Evolutionary conservation across 2,888 invertebrate species (phyloP), one percentile per base, ranked within the genome.

Genomic region (Morpho helenor): DNA sequence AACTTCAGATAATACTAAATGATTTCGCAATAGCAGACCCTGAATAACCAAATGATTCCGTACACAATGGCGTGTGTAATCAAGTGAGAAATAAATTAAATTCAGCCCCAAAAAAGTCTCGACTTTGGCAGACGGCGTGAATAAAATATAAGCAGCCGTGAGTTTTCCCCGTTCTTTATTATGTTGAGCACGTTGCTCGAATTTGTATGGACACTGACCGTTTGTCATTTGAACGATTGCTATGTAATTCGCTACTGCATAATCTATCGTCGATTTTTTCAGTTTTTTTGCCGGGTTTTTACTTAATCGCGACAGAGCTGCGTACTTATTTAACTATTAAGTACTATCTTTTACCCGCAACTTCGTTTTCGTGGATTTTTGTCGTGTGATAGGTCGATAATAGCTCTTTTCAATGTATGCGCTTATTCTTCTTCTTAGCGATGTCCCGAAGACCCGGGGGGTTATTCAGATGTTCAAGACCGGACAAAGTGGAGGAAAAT

Each of bases 71-170:
- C 16, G 49, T 56, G 45, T 44, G 51, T 56, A 45, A 51, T 52
- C 59, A 52, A 59, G 49, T 56, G 56, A 41, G 7, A 46, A 56
- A 56, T 52, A 22, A 56, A 56, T 59, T 49, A 46, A 22, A 51
- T 41, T 58, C 43, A 49, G 47, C 39, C 47, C 59, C 52, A 47
- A 60, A 60, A 58, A 45, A 52, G 49, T 41, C 52, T 60, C 42
- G n/a, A 41, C 9, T 56, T 52, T 45, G 49, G 49, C 49, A 50
- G 49, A 49, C 45, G 16, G 56, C 16, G 56, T 39, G 46, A 53
- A 56, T 43, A 56, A 60, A 50, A 50, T 16, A 49, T 23, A 22
- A 7, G 42, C 0, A 6, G 23, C 22, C 22, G 52, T 43, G 47
- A 49, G 52, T 45, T 60, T 60, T 53, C 53, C 50, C 44, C 50